Evolutionary conservation across 2,888 invertebrate species (phyloP).

Genomic region (Panopea generosa): DNA sequence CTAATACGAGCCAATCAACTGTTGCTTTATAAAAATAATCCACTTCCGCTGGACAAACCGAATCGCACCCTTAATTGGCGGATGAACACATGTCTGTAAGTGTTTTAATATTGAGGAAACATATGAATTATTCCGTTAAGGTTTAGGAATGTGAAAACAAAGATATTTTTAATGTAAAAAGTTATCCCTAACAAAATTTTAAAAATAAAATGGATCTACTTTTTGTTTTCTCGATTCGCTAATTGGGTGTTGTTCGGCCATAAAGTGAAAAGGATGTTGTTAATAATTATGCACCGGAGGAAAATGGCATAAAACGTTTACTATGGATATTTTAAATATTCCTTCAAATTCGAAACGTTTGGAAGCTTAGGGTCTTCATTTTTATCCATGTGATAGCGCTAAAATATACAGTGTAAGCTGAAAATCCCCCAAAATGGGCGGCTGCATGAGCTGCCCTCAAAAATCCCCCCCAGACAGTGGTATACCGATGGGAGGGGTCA

Average conservation of each 20-base stretch:
- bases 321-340: not conserved
- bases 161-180: no score
- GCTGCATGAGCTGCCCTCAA: constrained; percentile 56
- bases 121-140: no score
- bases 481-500: constrained; percentile 43
- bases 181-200: not conserved
- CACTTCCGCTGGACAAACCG: no score
- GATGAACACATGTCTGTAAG: no score
- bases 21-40: not conserved
- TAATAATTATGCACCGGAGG: not conserved
- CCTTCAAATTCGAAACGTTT: no score
- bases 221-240: constrained; percentile 7
- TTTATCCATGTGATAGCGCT: no score
- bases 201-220: not conserved
- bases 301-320: not conserved
- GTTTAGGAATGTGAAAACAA: no score
- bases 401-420: not conserved
- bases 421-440: constrained; percentile 43
- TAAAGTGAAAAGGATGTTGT: constrained; percentile 10
- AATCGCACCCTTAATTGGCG: no score
- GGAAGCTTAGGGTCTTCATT: no score
- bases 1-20: constrained; percentile 4
- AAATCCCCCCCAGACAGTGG: constrained; percentile 40
- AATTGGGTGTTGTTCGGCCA: constrained; percentile 26
- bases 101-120: no score